These are phyloP conservation scores for Creontiades dilutus DNA, from an alignment of 2,888 invertebrate species.

Conservation along the genomic window DNA sequence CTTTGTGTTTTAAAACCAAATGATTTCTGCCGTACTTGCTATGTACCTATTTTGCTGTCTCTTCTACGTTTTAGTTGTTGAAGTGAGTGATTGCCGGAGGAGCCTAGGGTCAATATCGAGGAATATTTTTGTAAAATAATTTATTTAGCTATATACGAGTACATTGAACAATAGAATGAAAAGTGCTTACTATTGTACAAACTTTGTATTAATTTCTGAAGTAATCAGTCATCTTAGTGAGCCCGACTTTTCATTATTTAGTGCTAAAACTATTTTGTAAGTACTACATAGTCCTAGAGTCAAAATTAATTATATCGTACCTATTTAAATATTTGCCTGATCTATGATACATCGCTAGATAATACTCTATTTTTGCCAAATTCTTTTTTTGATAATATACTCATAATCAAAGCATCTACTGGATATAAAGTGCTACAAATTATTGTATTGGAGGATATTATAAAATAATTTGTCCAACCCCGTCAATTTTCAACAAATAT, in stretches of 20 bases:
- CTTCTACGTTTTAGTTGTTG: neutral
- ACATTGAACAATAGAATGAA: neutral
- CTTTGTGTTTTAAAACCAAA: neutral
- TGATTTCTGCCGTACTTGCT: neutral
- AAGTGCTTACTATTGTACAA: slow-evolving; percentile 5
- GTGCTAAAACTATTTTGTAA: neutral
- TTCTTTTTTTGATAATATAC: neutral
- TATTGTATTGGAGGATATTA: neutral
- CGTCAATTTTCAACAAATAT: neutral
- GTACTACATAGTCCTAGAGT: slow-evolving; percentile 3
- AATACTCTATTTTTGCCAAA: slow-evolving; percentile 30
- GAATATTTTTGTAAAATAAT: slow-evolving; percentile 59
- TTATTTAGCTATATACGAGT: neutral
- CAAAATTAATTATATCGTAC: neutral
- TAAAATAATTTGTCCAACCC: neutral
- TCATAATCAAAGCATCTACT: neutral
- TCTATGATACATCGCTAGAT: neutral
- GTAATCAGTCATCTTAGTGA: neutral
- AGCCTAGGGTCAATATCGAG: slow-evolving; percentile 58
- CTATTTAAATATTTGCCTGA: neutral
- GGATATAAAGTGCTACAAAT: neutral
- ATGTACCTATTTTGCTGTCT: neutral
- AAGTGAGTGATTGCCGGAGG: slow-evolving; percentile 16
- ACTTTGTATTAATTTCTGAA: neutral
- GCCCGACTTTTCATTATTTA: neutral